Percentiles rank a stretch among this genome's conserved stretches.
Conservation (phyloP, 2,113 vertebrate genomes). For the Furnarius figulus region DNA sequence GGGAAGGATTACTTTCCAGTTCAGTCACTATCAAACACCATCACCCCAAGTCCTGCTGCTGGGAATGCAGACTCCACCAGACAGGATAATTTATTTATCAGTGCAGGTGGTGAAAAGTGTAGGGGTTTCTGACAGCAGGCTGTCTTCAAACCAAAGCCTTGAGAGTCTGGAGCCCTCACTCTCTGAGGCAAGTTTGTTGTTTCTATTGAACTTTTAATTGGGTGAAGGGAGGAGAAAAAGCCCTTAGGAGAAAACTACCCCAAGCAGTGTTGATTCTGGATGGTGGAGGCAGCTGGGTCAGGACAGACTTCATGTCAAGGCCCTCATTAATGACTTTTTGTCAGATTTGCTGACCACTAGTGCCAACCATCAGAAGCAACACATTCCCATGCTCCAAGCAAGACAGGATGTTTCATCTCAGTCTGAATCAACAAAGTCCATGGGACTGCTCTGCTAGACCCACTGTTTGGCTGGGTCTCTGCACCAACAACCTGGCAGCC, state of each 20-base stretch:
- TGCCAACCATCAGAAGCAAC: not conserved
- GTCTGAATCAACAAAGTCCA: not conserved
- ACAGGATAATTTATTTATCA: not conserved
- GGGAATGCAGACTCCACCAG: not conserved
- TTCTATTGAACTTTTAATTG: not conserved
- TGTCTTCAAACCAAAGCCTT: not conserved
- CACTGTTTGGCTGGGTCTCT: rapidly evolving
- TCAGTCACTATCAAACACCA: not conserved
- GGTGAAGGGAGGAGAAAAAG: not conserved
- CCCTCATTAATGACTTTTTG: not conserved
- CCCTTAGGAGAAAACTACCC: not conserved
- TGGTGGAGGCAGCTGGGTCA: not conserved
- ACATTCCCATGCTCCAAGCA: rapidly evolving
- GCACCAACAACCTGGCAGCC: not conserved
- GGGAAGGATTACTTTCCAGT: not conserved
- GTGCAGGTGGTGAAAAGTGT: not conserved
- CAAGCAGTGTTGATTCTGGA: not conserved
- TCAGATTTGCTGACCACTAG: not conserved
- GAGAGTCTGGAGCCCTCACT: rapidly evolving
- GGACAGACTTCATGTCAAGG: not conserved
- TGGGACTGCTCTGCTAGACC: not conserved
- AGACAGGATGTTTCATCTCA: not conserved
- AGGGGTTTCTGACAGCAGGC: not conserved
- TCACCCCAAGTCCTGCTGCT: not conserved
- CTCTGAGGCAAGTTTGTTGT: not conserved